phyloP scores from a whole-genome alignment of 2,888 invertebrate genomes.

The Erannis defoliaria region DNA sequence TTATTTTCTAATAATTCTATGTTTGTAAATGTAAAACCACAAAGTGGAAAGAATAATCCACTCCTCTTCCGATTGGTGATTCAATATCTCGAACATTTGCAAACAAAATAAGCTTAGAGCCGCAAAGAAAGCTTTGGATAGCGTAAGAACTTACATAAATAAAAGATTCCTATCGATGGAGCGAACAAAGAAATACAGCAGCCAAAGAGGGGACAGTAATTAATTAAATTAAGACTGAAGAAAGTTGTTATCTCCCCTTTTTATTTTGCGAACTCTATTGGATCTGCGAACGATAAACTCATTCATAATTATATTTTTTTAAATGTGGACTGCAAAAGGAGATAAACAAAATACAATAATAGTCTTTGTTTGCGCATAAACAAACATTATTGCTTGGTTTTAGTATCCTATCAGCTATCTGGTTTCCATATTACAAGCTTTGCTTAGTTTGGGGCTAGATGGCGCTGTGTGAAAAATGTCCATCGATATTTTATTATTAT shows the following conservation, averaged over 20 bases:
- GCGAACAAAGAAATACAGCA: conserved; percentile 53
- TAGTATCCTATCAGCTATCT: no score
- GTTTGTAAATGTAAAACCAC: conserved; percentile 26
- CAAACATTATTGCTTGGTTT: no score
- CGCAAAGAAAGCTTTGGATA: conserved; percentile 42
- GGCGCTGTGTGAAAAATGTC: no score
- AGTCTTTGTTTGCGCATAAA: background rate
- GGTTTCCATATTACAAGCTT: no score
- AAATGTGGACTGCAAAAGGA: conserved; percentile 7
- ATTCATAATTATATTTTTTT: conserved; percentile 51
- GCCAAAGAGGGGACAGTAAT: conserved; percentile 59
- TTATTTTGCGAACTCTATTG: conserved; percentile 55
- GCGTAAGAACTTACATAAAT: conserved; percentile 54
- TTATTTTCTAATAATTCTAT: conserved; percentile 17
- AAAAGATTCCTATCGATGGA: conserved; percentile 62
- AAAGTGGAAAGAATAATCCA: conserved; percentile 40
- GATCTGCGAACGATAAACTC: conserved; percentile 51
- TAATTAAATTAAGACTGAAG: conserved; percentile 72
- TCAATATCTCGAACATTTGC: conserved; percentile 45
- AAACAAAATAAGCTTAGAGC: conserved; percentile 44
- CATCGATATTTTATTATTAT: no score
- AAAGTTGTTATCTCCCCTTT: conserved; percentile 66
- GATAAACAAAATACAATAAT: background rate
- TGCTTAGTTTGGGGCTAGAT: no score
- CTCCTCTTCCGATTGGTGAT: conserved; percentile 33